Percentiles rank a stretch among this genome's conserved stretches.
Conservation (phyloP, 2,888 invertebrate genomes). For the Tetropium fuscum region DNA sequence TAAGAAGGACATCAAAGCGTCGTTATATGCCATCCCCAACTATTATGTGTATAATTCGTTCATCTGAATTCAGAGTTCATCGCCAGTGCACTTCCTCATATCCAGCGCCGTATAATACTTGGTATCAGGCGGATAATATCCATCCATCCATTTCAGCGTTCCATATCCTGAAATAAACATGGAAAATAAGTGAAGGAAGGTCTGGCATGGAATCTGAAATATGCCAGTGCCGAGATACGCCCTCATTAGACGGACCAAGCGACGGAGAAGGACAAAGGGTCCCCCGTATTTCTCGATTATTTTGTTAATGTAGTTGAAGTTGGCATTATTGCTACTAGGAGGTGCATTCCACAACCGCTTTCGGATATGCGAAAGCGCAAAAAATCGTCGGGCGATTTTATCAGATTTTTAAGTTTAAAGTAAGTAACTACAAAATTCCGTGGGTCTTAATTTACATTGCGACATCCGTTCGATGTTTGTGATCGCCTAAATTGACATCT, state of each 20-base stretch:
- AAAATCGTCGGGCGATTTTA: too few species aligned
- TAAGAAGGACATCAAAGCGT: constrained; percentile 2
- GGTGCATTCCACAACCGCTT: too few species aligned
- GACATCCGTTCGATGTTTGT: too few species aligned
- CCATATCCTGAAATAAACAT: constrained; percentile 57
- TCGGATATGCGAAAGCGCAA: too few species aligned
- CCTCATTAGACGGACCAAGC: constrained; percentile 42
- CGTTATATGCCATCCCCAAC: background rate
- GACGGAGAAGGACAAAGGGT: constrained; percentile 8
- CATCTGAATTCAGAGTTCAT: constrained; percentile 54
- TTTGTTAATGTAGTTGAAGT: constrained; percentile 1
- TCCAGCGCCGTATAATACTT: constrained; percentile 56
- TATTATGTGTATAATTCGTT: constrained; percentile 44
- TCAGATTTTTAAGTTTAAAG: too few species aligned
- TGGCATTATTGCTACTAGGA: too few species aligned
- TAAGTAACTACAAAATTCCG: too few species aligned
- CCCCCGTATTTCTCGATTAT: background rate
- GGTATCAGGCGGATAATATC: constrained; percentile 30
- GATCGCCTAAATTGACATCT: too few species aligned
- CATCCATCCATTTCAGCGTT: constrained; percentile 32
- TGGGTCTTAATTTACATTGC: too few species aligned
- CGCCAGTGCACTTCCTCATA: constrained; percentile 55
- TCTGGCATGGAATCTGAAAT: constrained; percentile 56
- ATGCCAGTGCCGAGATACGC: constrained; percentile 55
- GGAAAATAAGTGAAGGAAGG: constrained; percentile 58